phyloP scores from a whole-genome alignment of 2,113 vertebrate genomes.

The Calyptomena viridis region DNA sequence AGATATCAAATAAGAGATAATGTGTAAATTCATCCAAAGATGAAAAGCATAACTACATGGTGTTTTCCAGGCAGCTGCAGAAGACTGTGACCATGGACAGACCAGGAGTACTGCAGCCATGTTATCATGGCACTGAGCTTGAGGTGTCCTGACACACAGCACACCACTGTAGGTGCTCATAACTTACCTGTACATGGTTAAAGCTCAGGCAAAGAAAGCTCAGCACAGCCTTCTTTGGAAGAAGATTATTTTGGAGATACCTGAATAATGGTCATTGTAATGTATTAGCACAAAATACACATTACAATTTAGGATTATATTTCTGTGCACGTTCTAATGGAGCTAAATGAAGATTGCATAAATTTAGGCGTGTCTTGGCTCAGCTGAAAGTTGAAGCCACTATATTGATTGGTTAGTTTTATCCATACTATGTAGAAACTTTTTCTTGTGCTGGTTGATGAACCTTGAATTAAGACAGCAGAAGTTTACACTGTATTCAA shows the following conservation, averaged over 20 bases:
- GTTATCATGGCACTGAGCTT: background rate
- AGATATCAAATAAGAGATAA: background rate
- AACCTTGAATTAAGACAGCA: background rate
- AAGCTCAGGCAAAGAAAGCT: background rate
- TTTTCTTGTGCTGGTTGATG: background rate
- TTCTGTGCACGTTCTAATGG: background rate
- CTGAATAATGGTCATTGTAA: background rate
- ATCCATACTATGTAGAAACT: background rate
- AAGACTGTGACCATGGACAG: background rate
- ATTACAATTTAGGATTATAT: background rate
- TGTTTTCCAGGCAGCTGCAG: background rate
- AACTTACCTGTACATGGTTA: background rate
- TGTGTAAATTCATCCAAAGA: background rate
- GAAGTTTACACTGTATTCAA: background rate
- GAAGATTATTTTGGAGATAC: background rate
- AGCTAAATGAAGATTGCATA: background rate
- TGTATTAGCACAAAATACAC: background rate
- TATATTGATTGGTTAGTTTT: background rate
- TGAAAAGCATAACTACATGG: background rate
- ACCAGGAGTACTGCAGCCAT: accelerated
- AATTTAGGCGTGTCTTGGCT: background rate
- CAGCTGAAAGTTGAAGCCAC: background rate
- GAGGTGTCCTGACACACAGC: background rate
- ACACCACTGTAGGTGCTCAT: background rate
- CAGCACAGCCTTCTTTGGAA: background rate